phyloP scores from a whole-genome alignment of 2,113 vertebrate genomes.

The Pelvicachromis taeniatus region DNA sequence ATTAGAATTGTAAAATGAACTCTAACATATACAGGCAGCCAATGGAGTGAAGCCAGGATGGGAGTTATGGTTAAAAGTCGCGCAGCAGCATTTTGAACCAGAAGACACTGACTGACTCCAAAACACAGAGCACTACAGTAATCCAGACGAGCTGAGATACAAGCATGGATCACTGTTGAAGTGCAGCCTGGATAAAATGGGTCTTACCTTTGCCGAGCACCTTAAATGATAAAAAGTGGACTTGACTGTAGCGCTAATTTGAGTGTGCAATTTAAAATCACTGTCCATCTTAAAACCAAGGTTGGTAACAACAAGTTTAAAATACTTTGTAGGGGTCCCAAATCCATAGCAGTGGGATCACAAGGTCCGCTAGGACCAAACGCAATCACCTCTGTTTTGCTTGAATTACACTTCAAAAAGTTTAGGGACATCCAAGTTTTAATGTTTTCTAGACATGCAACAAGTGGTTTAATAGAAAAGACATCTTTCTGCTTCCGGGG shows the following conservation, averaged over 20 bases:
- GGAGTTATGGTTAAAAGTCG: background rate
- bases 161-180: fast-evolving
- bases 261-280: background rate
- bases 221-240: fast-evolving
- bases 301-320: background rate
- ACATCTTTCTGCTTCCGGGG: no score
- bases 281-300: background rate
- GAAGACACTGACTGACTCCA: background rate
- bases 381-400: no score
- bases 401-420: no score
- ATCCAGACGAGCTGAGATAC: fast-evolving
- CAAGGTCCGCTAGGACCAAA: no score
- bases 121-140: background rate
- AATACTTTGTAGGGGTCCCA: no score
- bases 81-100: fast-evolving
- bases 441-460: no score
- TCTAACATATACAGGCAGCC: background rate
- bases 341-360: no score
- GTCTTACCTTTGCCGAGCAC: background rate
- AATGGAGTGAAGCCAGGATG: fast-evolving
- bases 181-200: fast-evolving
- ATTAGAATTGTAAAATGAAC: fast-evolving
- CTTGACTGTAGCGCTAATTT: background rate
- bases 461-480: no score
- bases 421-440: no score